These are phyloP conservation scores for Scolopax mira DNA, from an alignment of 2,113 vertebrate genomes.

Conservation along the genomic window DNA sequence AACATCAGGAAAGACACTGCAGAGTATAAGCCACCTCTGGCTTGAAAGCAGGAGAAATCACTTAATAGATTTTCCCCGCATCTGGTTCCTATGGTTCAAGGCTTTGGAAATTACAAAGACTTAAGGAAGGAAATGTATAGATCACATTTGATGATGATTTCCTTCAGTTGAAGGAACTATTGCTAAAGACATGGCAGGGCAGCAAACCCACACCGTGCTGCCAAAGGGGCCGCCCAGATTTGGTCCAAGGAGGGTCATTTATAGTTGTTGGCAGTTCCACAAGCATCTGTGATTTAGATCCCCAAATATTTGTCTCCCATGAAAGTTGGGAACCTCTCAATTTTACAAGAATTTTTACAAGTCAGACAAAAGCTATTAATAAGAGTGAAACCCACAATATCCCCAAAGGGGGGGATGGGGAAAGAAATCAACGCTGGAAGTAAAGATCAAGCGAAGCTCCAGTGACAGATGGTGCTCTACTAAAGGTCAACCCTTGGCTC, in stretches of 20 bases:
- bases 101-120: neutral
- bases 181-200: neutral
- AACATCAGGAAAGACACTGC: neutral
- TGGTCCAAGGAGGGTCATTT: neutral
- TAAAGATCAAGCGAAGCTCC: conserved; percentile 49
- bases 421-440: conserved; percentile 5
- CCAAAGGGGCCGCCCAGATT: rapidly evolving
- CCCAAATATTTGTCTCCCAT: neutral
- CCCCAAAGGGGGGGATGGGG: conserved; percentile 17
- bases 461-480: conserved; percentile 67
- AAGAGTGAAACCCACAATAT: neutral
- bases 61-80: neutral
- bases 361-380: conserved; percentile 35
- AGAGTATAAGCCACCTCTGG: neutral
- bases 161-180: neutral
- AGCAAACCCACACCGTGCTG: neutral
- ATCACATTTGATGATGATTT: neutral
- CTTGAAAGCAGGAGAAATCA: neutral
- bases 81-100: neutral
- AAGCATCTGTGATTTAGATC: neutral
- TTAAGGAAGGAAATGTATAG: neutral
- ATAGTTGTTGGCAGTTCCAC: neutral
- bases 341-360: conserved; percentile 9
- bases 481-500: conserved; percentile 73
- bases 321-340: conserved; percentile 13